phyloP scores from a whole-genome alignment of 2,113 vertebrate genomes.

The Penelope pileata region DNA sequence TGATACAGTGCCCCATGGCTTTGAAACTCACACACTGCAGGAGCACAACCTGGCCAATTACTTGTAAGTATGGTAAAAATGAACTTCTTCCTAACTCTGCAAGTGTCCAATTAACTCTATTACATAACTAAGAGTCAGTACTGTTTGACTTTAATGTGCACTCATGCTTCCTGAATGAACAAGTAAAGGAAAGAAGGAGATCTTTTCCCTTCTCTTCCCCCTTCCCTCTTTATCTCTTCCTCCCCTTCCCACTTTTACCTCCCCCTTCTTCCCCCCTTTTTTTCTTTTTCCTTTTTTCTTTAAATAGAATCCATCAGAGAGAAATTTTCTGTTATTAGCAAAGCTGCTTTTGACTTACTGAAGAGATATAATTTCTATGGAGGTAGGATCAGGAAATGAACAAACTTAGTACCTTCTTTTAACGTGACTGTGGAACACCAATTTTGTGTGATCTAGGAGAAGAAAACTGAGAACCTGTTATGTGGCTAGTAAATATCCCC shows the following conservation, averaged over 20 bases:
- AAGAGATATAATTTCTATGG: neutral
- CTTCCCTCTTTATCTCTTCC: too few species aligned
- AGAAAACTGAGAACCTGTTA: neutral
- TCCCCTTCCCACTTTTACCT: too few species aligned
- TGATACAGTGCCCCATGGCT: constrained; percentile 97
- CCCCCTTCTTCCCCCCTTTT: too few species aligned
- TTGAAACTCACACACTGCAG: constrained; percentile 96
- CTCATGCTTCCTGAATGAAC: neutral
- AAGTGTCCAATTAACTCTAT: neutral
- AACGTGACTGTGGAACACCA: neutral
- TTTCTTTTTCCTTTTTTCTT: neutral
- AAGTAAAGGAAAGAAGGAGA: neutral
- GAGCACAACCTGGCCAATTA: constrained; percentile 99
- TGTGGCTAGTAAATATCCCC: neutral
- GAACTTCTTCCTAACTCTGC: neutral
- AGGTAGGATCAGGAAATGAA: neutral
- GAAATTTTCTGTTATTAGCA: neutral
- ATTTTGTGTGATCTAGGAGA: neutral
- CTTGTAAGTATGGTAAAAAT: constrained; percentile 85
- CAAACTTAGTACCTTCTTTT: neutral
- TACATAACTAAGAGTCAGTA: neutral
- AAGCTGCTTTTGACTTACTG: neutral
- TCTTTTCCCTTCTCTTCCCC: neutral
- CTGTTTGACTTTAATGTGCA: neutral
- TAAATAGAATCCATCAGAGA: neutral